Evolutionary conservation across 2,888 invertebrate genomes (phyloP), one percentile per base, ranked within the genome.

Genomic region (Dendrolimus pini): DNA sequence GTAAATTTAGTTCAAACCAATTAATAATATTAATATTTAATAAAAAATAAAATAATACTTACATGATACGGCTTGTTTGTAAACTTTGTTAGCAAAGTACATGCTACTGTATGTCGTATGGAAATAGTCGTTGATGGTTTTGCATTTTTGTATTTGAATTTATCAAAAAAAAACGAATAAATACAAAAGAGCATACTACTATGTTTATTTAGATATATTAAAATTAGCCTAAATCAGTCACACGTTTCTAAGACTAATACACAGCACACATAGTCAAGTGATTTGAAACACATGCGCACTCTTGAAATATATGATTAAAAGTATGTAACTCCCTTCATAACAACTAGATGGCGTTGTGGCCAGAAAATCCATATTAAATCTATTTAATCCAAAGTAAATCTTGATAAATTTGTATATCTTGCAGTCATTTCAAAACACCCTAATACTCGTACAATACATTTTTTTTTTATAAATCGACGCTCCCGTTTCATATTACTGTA

Each of bases 171-270:
- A 47, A 47, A 47, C 47, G 9, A 47, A 47, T 12, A 6, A 8
- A 47, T 47, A 47, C 47, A 6, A 47, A 47, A 47, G 47, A 12
- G 47, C 9, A 47, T 47, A 30, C 30, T 30, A 30, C 30, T 30
- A 47, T 47, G 12, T 47, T 47, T 47, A 47, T 47, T 47, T 67
- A 71, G 71, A 75, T 74, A 68, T 74, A 73, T 70, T 68, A 71
- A 76, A 73, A 77, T 80, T 79, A 73, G 74, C 71, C 82, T 87
- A 88, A 83, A 74, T 89, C 89, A 89, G 89, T 88, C 89, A 87
- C 86, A 82, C 88, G 72, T 65, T 69, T 69, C 62, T 72, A 80
- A 67, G 70, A 65, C 75, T 78, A 81, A 71, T 58, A 74, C 72
- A 70, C 70, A 65, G 71, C 72, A 75, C 71, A 75, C 68, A 70